Evolutionary conservation across 2,888 invertebrate genomes (phyloP).

Genomic region (Cantharis lateralis): DNA sequence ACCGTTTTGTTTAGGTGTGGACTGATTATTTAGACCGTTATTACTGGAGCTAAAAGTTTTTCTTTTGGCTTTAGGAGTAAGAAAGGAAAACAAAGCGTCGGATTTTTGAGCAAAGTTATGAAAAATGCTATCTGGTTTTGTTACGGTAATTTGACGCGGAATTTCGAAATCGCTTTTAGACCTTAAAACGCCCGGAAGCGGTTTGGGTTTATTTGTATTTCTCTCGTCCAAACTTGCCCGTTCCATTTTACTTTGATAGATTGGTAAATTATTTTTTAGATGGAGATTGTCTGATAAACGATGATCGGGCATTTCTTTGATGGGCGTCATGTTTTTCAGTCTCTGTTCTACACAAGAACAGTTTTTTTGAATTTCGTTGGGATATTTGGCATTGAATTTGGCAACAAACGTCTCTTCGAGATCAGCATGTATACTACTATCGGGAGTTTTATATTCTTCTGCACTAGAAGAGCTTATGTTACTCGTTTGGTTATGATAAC

Average conservation of each 20-base stretch:
- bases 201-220: not conserved
- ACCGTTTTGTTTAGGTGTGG: constrained; percentile 40
- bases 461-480: constrained; percentile 42
- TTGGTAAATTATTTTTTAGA: not conserved
- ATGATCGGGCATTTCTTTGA: constrained; percentile 25
- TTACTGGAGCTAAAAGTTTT: constrained; percentile 28
- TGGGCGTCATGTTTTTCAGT: constrained; percentile 26
- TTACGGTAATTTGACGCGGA: constrained; percentile 33
- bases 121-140: constrained; percentile 34
- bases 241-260: constrained; percentile 3
- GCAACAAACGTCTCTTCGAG: constrained; percentile 39
- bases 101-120: constrained; percentile 45
- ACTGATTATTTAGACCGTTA: constrained; percentile 33
- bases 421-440: constrained; percentile 40
- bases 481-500: constrained; percentile 43
- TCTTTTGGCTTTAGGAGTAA: constrained; percentile 64
- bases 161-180: constrained; percentile 54
- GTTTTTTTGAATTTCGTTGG: constrained; percentile 46
- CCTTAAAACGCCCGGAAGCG: constrained; percentile 44
- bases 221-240: constrained; percentile 17
- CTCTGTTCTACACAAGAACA: constrained; percentile 44
- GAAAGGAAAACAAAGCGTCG: constrained; percentile 60
- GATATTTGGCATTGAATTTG: constrained; percentile 36
- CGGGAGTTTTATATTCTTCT: constrained; percentile 51
- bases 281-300: constrained; percentile 6